Evolutionary conservation across 1,140 invertebrate species (phyloP), one percentile per base, ranked within the genome.

Genomic region (Bombus polaris): DNA sequence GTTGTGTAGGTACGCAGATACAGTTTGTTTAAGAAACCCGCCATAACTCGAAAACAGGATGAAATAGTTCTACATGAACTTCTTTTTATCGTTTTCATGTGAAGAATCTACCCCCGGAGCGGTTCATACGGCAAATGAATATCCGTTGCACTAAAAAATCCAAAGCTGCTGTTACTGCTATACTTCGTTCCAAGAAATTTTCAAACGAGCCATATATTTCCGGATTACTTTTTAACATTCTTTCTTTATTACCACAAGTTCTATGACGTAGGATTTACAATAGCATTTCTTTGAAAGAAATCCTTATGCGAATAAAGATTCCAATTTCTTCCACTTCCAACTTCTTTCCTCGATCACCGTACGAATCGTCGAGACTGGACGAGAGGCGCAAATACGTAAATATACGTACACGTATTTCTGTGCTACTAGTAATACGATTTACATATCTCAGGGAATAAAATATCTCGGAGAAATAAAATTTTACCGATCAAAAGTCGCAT

Each of bases 391-490:
- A 39, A 42, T 32, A 77, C 22, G 37, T n/a, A 65, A 42, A 77
- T 28, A 22, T 15, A 53, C 5, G 15, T 53, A 53, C 47, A 22
- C 47, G 47, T 53, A 76, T 57, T 28, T n/a, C 1, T 12, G 2
- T 2, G 28, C 8, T 12, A 4, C 8, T 32, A 37, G 59, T 32
- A 77, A 77, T 15, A 13, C 13, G 35, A 8, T n/a, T 59, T 39
- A 28, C 71, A 73, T 44, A 44, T 22, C 28, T 47, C 12, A 5
- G 9, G 37, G 25, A 78, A 37, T 68, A 37, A 68, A 22, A 68
- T 25, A 68, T 68, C 66, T 12, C 35, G 22, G 35, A 68, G n/a
- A 22, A 65, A 65, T 78, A 78, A 78, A 78, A 65, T 65, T 37
- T 42, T 39, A 42, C 39, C 35, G 57, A 62, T 42, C 37, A 32